These are phyloP conservation scores for Metaphire vulgaris DNA, from an alignment of 1,140 invertebrate genomes.

Conservation along the genomic window DNA sequence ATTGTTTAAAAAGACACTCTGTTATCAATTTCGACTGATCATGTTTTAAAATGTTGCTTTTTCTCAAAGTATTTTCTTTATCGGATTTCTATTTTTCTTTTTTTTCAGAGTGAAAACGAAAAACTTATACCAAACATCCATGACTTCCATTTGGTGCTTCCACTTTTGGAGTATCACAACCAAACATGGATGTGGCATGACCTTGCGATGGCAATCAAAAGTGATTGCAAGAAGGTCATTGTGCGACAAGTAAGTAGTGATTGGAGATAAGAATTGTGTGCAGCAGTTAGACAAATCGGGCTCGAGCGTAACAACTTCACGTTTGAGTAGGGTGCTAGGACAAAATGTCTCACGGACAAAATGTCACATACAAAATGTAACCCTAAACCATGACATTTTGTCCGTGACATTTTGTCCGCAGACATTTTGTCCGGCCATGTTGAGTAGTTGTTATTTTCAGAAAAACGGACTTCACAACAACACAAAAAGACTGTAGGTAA, in stretches of 20 bases:
- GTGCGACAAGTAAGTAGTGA: slow-evolving; percentile 62
- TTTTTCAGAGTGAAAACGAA: slow-evolving; percentile 82
- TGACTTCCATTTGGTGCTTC: slow-evolving; percentile 85
- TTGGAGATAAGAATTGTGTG: not conserved
- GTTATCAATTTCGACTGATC: too few species aligned
- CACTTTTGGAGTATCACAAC: slow-evolving; percentile 95
- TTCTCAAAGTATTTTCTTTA: too few species aligned
- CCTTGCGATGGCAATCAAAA: slow-evolving; percentile 87
- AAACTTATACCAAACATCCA: slow-evolving; percentile 95
- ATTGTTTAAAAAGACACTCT: too few species aligned
- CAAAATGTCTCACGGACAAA: not conserved
- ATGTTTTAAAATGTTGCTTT: too few species aligned
- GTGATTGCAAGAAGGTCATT: slow-evolving; percentile 81
- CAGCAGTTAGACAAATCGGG: not conserved
- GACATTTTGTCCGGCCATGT: too few species aligned
- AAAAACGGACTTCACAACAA: not conserved
- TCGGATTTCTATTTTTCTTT: too few species aligned
- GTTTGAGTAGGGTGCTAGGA: not conserved
- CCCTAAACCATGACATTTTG: too few species aligned
- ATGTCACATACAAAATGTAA: too few species aligned
- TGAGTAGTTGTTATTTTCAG: not conserved
- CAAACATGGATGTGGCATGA: slow-evolving; percentile 99
- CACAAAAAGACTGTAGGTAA: slow-evolving; percentile 9
- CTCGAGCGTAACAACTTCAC: not conserved
- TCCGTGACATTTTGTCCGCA: too few species aligned